A percentile compares a stretch with the other conserved stretches of the same genome.
phyloP scores from a whole-genome alignment of 2,113 vertebrate genomes.

The Antechinus flavipes region DNA sequence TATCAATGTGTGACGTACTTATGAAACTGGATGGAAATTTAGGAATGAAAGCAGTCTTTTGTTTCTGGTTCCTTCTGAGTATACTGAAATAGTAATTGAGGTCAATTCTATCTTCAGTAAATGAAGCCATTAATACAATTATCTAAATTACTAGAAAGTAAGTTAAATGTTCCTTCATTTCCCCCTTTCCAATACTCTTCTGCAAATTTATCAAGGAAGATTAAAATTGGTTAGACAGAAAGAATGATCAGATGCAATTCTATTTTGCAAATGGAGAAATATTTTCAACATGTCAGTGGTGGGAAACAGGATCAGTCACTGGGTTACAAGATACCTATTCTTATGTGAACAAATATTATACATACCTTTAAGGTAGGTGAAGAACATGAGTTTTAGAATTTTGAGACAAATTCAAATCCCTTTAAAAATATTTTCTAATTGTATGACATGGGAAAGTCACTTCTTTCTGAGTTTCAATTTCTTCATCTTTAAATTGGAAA shows the following conservation, averaged over 20 bases:
- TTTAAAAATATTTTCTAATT: background rate
- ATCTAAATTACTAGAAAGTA: background rate
- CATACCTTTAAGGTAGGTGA: background rate
- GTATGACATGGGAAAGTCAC: background rate
- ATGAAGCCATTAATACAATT: constrained; percentile 46
- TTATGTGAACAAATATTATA: background rate
- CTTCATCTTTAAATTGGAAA: background rate
- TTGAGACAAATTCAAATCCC: background rate
- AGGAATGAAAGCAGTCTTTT: background rate
- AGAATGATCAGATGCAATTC: background rate
- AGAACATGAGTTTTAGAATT: background rate
- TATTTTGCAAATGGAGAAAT: background rate
- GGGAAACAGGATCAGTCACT: background rate
- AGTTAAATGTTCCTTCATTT: constrained; percentile 11
- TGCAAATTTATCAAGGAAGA: background rate
- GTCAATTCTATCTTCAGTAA: constrained; percentile 21
- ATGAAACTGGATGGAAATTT: background rate
- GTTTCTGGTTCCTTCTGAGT: background rate
- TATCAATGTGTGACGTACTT: background rate
- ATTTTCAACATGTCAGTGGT: background rate
- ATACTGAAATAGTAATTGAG: constrained; percentile 34
- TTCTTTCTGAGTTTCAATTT: background rate
- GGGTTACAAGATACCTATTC: background rate
- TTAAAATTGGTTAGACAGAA: background rate
- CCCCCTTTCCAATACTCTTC: background rate